Evolutionary conservation across 2,113 vertebrate species (phyloP), one percentile per base, ranked within the genome.

Genomic region (Ellobius talpinus): DNA sequence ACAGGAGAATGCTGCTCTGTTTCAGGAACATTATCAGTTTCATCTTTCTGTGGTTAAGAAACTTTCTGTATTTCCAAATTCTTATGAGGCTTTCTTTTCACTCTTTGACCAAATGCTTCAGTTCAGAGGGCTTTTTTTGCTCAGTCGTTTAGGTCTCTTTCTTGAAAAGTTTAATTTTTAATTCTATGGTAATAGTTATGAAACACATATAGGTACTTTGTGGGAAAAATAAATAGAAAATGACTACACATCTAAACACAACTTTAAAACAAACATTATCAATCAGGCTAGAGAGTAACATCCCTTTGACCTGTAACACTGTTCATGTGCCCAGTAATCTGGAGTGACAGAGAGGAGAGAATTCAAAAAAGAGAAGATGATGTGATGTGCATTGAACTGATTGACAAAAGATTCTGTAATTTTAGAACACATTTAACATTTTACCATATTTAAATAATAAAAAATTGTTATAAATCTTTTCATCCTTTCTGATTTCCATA

Each of bases 391-490:
- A 33, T 68, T 93, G 33, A 76, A 19, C 61, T 26, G 73, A 82
- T 26, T 65, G 14, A 45, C 9, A 36, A 68, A 14, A 1, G 21
- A 29, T 72, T 14, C 36, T 47, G 2, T 61, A 13, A 90, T 72
- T 65, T 93, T 89, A 86, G 61, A 95, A 77, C 77, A 26, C 17
- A 63, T 5, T 84, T 65, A 81, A 68, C 61, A 9, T 74, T 86
- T 95, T 65, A 77, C 1, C 55, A 50, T 45, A 74, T 31, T 61
- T 86, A 82, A 65, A 77, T 72, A 45, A 77, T 79, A 66, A 95
- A 88, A 42, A n/a, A 33, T 33, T 31, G 77, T 39, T 23, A 91
- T 87, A 93, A 85, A 89, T 90, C 39, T 90, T 94, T 91, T 19
- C 36, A 94, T 4, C 1, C 45, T 93, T 14, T 21, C 33, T 96